A percentile compares a stretch with the other conserved stretches of the same genome.
Evolutionary conservation across 2,113 vertebrate genomes (phyloP).

Genomic region (Ondatra zibethicus): DNA sequence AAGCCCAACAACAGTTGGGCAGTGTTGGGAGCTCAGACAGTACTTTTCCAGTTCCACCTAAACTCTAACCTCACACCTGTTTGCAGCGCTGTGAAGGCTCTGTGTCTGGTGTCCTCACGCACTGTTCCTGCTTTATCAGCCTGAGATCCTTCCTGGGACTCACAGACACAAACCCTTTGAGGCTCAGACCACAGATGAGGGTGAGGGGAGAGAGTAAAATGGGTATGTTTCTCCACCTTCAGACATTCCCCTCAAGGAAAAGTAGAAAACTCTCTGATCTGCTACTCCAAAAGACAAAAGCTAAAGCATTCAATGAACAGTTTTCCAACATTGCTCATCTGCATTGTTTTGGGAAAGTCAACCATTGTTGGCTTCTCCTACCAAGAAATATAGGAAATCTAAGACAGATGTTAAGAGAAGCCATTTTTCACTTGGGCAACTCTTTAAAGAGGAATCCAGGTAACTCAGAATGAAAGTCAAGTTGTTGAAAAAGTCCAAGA

Average conservation of each 20-base stretch:
- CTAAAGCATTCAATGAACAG: neutral
- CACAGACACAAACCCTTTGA: neutral
- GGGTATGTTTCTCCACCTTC: neutral
- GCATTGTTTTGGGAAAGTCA: neutral
- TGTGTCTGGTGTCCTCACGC: neutral
- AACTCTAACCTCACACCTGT: neutral
- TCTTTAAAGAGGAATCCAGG: slow-evolving; percentile 64
- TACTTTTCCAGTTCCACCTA: neutral
- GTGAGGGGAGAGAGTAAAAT: neutral
- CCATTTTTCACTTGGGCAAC: slow-evolving; percentile 26
- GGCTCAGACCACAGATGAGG: neutral
- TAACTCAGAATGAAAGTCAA: neutral
- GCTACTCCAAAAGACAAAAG: neutral
- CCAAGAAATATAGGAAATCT: neutral
- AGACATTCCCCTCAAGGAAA: neutral
- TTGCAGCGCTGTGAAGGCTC: neutral
- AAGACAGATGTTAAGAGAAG: slow-evolving; percentile 36
- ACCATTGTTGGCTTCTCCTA: slow-evolving; percentile 19
- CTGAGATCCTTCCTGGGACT: neutral
- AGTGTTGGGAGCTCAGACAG: neutral
- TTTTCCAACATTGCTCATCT: neutral
- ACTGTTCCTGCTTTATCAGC: neutral
- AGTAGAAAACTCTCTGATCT: neutral
- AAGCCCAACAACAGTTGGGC: neutral
- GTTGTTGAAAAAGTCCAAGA: slow-evolving; percentile 26